phyloP scores from a whole-genome alignment of 2,113 vertebrate species.

The Microcebus lehilahytsara region DNA sequence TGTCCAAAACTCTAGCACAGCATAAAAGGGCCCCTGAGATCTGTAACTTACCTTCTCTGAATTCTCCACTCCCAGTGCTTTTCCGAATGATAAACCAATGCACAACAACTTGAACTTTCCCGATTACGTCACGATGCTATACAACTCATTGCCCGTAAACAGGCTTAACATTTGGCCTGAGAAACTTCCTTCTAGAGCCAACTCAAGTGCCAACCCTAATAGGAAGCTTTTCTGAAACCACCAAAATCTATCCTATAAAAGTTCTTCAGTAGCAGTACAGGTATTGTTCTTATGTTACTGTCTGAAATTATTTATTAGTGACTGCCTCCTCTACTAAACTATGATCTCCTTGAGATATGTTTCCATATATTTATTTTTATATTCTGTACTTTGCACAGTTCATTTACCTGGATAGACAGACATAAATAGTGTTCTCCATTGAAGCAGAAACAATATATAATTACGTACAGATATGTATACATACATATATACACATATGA shows the following conservation, averaged over 20 bases:
- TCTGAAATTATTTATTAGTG: not conserved
- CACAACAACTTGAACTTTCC: not conserved
- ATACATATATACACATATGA: not conserved
- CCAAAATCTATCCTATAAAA: not conserved
- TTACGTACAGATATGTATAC: not conserved
- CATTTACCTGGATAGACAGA: not conserved
- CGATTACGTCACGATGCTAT: not conserved
- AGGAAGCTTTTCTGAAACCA: not conserved
- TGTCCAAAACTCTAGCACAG: not conserved
- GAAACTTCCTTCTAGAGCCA: not conserved
- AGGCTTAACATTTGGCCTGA: not conserved
- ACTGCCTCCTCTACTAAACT: not conserved
- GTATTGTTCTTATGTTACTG: not conserved
- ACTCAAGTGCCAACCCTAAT: not conserved
- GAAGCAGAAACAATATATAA: not conserved
- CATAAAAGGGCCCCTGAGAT: not conserved
- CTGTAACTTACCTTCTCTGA: not conserved
- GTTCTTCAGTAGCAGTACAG: not conserved
- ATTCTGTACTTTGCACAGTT: not conserved
- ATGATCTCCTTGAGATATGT: not conserved
- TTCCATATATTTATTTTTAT: not conserved
- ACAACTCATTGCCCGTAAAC: not conserved
- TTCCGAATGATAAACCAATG: not conserved
- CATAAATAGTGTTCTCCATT: not conserved
- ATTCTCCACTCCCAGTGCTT: not conserved